Conservation (phyloP, 37 sponge, comb jelly and placozoan genomes). For the Tethya wilhelma region DNA sequence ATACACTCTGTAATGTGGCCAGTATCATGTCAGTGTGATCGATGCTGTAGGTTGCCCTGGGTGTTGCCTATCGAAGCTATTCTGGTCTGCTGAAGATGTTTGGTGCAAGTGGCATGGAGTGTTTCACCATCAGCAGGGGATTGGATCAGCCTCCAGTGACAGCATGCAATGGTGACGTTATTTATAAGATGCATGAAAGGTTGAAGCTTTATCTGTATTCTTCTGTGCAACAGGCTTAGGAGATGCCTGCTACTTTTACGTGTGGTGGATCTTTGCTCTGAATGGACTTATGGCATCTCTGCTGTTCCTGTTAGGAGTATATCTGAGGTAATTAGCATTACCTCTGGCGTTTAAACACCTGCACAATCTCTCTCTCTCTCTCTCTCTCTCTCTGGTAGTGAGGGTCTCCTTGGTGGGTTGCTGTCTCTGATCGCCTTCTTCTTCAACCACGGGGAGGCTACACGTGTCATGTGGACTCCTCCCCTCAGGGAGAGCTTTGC, state of each 20-base stretch:
- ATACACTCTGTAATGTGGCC: too few species aligned
- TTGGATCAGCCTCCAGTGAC: slow-evolving; percentile 59
- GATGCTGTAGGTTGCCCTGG: slow-evolving; percentile 60
- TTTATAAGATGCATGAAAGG: background rate
- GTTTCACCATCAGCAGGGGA: slow-evolving; percentile 82
- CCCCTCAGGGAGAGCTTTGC: slow-evolving; percentile 98
- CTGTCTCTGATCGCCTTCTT: slow-evolving; percentile 58
- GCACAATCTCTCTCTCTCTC: background rate
- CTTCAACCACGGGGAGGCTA: slow-evolving; percentile 87
- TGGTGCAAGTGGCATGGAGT: slow-evolving; percentile 28
- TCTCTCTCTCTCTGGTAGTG: slow-evolving; percentile 36
- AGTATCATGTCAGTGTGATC: background rate
- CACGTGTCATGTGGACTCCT: slow-evolving; percentile 96
- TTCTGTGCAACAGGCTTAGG: slow-evolving; percentile 67
- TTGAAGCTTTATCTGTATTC: slow-evolving; percentile 15
- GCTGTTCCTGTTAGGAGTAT: slow-evolving; percentile 64
- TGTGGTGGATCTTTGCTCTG: slow-evolving; percentile 85
- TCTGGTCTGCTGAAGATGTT: background rate
- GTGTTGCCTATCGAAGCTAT: slow-evolving; percentile 60
- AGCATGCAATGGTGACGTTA: slow-evolving; percentile 27
- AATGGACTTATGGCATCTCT: slow-evolving; percentile 64
- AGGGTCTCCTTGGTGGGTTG: slow-evolving; percentile 61
- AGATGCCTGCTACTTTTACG: slow-evolving; percentile 85
- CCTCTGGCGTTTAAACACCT: background rate
- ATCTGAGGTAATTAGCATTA: slow-evolving; percentile 50